Evolutionary conservation across 2,113 vertebrate species (phyloP), one percentile per base, ranked within the genome.

Genomic region (Potamarius usumacintae): DNA sequence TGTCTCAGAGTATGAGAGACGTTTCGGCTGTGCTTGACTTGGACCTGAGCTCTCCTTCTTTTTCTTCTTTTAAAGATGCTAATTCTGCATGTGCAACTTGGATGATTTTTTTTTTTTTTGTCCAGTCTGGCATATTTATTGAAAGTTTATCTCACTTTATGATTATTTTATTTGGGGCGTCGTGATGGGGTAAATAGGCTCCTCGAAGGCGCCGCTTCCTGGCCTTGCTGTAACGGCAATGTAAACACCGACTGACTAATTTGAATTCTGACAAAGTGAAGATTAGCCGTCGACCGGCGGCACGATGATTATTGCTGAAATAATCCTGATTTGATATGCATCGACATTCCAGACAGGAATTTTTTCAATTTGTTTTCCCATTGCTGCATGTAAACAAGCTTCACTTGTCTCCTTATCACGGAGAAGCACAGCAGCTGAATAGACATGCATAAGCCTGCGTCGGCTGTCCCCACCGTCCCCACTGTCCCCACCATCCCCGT

Each of bases 311-410:
- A 95, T 96, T 95, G 95, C 93, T 92, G 95, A 95, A 95, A 96
- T 96, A 95, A 95, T 96, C 94, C 94, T 95, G 93, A 95, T 96
- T 95, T 95, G 95, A 96, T 96, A 96, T 96, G 95, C 95, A 96
- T 96, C 95, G 94, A 93, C 92, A 92, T 95, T 85, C 94, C 94
- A 88, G 91, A 93, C 94, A 94, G 94, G 95, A 95, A 95, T 96
- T 95, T 85, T 72, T 96, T 95, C 94, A 95, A 96, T 95, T 96
- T 96, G 95, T 95, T 95, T 95, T 94, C 91, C 94, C 91, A 95
- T 94, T 95, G 95, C 94, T 15, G 90, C 94, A 95, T 96, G 94
- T 96, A 96, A 96, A 96, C 95, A 96, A 95, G 95, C 94, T 95
- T 93, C 91, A 94, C 91, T 82, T 94, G 94, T 94, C 93, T 95